A percentile compares a stretch with the other conserved stretches of the same genome.
These are phyloP conservation scores for Emydura subglobosa DNA, from an alignment of 2,113 vertebrate species.

Conservation along the genomic window DNA sequence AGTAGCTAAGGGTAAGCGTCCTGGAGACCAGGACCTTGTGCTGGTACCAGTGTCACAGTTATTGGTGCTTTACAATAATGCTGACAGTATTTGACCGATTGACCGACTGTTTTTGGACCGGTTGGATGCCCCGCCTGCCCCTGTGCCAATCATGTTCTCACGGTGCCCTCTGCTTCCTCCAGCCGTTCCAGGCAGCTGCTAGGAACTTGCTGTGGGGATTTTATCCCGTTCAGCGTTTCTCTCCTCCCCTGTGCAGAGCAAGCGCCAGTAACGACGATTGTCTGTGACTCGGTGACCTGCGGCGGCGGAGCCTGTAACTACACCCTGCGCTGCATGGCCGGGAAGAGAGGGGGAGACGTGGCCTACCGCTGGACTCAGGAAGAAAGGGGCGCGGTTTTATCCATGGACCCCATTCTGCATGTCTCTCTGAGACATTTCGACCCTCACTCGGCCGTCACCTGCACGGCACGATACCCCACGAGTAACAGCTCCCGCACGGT, in stretches of 20 bases:
- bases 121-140: neutral
- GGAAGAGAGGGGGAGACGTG: neutral
- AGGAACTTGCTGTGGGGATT: neutral
- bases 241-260: neutral
- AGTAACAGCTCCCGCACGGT: neutral
- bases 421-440: neutral
- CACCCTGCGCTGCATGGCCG: neutral
- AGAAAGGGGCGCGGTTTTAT: fast-evolving
- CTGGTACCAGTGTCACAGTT: neutral
- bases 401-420: neutral
- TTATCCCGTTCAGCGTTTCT: neutral
- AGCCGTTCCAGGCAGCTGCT: neutral
- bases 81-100: too few species aligned
- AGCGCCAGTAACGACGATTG: neutral
- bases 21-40: too few species aligned
- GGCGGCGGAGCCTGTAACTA: neutral
- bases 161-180: neutral
- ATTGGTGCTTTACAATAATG: neutral
- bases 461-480: neutral
- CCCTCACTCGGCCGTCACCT: neutral
- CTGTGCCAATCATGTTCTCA: too few species aligned
- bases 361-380: neutral
- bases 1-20: too few species aligned
- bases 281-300: neutral
- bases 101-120: neutral